Evolutionary conservation across 2,113 vertebrate genomes (phyloP), one percentile per base, ranked within the genome.

Genomic region (Apteryx owenii): DNA sequence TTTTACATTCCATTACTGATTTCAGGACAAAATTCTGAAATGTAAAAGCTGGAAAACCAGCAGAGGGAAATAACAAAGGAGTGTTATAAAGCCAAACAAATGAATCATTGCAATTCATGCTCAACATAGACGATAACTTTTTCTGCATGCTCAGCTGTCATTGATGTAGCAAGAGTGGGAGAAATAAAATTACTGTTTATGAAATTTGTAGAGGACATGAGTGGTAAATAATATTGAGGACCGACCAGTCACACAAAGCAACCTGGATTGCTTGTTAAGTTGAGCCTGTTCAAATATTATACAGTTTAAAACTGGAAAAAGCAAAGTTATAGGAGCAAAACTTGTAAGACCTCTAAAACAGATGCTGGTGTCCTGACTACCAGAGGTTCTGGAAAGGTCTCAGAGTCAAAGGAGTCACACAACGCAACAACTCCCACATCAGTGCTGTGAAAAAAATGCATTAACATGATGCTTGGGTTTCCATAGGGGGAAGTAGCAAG

Each of bases 1-100:
- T 81, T 95, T 89, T 85, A 46, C 40, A 70, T 94, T 91, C 70
- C 78, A 85, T 85, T 86, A 53, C 58, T 85, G 87, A 73, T 83
- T 95, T 75, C 91, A 81, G 87, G 68, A 87, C 79, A 95, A 92
- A 93, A 65, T 42, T 75, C 66, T 60, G 78, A 84, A 71, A 76
- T 54, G 62, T 66, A 89, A 92, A 95, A 88, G 81, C 78, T 94
- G 75, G 75, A 20, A 96, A 95, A 93, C 65, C 91, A 95, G 56
- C 40, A 38, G 84, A 85, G 78, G 61, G 70, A 92, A 95, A 91
- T 85, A 93, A 95, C 68, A 94, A 94, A 89, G 72, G 31, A 81
- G 58, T 36, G 51, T 73, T 91, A 50, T 4, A 50, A 26, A 2
- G 2, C 58, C 62, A n/a, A 56, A 83, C 89, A 93, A 95, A 94